phyloP scores from a whole-genome alignment of 2,888 invertebrate species.

The Brachylomia viminalis region DNA sequence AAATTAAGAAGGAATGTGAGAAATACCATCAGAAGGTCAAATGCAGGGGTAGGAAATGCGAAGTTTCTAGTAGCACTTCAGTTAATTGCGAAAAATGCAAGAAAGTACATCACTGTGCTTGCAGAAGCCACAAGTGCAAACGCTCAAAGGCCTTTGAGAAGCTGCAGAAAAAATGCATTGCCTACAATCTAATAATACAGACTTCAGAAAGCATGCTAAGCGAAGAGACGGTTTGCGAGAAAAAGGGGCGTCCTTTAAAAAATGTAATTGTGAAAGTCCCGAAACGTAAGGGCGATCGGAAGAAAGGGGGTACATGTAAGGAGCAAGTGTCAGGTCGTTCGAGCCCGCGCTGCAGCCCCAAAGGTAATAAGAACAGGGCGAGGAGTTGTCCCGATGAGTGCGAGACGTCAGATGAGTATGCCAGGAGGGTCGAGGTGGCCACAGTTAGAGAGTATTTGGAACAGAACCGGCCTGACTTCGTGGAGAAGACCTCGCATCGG shows the following conservation, averaged over 20 bases:
- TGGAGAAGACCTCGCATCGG: slow-evolving; percentile 82
- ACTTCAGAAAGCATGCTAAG: slow-evolving; percentile 85
- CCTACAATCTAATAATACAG: slow-evolving; percentile 87
- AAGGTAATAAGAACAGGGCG: slow-evolving; percentile 71
- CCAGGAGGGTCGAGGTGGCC: slow-evolving; percentile 76
- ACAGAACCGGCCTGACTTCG: slow-evolving; percentile 93
- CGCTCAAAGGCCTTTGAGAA: slow-evolving; percentile 77
- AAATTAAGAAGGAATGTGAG: slow-evolving; percentile 86
- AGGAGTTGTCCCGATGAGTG: slow-evolving; percentile 81
- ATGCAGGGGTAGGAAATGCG: slow-evolving; percentile 78
- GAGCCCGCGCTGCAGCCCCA: slow-evolving; percentile 65
- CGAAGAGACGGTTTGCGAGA: slow-evolving; percentile 75
- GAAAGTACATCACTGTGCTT: slow-evolving; percentile 79
- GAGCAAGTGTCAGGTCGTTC: slow-evolving; percentile 51
- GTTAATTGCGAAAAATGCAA: slow-evolving; percentile 82
- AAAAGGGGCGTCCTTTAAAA: slow-evolving; percentile 74
- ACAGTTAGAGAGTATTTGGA: slow-evolving; percentile 93
- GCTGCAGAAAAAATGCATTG: slow-evolving; percentile 81
- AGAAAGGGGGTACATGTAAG: slow-evolving; percentile 77
- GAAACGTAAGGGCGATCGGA: slow-evolving; percentile 71
- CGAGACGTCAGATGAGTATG: slow-evolving; percentile 80
- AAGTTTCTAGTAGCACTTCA: slow-evolving; percentile 83
- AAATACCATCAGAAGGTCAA: slow-evolving; percentile 83
- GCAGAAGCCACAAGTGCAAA: slow-evolving; percentile 81
- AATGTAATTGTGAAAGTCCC: slow-evolving; percentile 87